A percentile compares a stretch with the other conserved stretches of the same genome.
phyloP scores from a whole-genome alignment of 2,113 vertebrate genomes.

The Charadrius vociferus region DNA sequence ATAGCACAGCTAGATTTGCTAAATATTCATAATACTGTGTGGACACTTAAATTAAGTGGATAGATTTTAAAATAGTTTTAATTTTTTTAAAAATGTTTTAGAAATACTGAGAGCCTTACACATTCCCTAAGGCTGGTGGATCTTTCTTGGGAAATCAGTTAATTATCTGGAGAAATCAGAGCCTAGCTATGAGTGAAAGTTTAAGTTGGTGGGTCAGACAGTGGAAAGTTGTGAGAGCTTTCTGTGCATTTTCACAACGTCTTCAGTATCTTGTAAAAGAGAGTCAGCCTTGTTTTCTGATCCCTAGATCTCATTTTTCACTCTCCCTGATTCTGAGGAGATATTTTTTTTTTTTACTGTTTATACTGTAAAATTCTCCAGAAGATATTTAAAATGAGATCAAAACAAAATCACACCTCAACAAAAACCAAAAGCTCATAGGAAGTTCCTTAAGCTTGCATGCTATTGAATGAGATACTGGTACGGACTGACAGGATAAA shows the following conservation, averaged over 20 bases:
- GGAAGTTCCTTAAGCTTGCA: not conserved
- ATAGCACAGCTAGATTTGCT: not conserved
- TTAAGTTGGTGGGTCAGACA: not conserved
- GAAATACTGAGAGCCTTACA: not conserved
- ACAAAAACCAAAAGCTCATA: not conserved
- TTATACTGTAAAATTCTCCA: not conserved
- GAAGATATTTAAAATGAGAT: not conserved
- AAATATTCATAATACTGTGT: not conserved
- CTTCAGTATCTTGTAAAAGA: conserved; percentile 22
- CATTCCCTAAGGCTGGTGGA: not conserved
- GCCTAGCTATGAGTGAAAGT: conserved; percentile 19
- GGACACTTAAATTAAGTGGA: not conserved
- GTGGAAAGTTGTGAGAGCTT: conserved; percentile 9
- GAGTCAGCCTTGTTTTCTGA: not conserved
- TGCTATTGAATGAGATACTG: not conserved
- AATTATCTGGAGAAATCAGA: conserved; percentile 57
- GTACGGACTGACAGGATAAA: not conserved
- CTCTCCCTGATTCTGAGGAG: not conserved
- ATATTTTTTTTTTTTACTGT: not conserved
- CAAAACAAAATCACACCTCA: not conserved
- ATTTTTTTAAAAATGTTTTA: not conserved
- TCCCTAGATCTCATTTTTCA: conserved; percentile 22
- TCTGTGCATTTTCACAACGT: conserved; percentile 16
- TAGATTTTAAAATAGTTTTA: not conserved
- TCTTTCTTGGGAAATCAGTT: not conserved